These are phyloP conservation scores for Lepidurus arcticus DNA, from an alignment of 1,140 invertebrate genomes.

Conservation along the genomic window DNA sequence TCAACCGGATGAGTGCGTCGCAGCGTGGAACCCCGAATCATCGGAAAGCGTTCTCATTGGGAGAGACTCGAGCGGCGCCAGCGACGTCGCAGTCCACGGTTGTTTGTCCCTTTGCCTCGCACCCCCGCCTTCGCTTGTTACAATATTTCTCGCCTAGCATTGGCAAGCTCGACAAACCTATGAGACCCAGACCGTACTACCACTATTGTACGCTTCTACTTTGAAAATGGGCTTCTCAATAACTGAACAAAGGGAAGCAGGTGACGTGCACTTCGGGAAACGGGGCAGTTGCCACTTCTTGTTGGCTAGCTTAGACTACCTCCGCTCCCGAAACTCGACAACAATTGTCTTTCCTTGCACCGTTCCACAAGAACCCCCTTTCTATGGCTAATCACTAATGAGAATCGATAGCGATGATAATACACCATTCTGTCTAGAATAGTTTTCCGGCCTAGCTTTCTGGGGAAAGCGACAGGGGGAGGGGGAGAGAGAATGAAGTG, in stretches of 20 bases:
- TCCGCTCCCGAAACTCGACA: not conserved
- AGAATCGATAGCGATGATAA: conserved; percentile 15
- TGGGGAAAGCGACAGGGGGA: not conserved
- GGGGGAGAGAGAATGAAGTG: not conserved
- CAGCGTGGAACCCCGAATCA: not conserved
- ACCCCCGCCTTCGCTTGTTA: not conserved
- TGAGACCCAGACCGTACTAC: not conserved
- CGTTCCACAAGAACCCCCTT: not conserved
- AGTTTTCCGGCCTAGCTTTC: conserved; percentile 4
- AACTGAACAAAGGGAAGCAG: not conserved
- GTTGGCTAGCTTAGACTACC: not conserved
- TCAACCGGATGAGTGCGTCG: not conserved
- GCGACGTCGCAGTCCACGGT: not conserved
- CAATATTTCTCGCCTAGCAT: not conserved
- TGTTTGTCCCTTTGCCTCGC: not conserved
- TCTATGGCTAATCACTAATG: not conserved
- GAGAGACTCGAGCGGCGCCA: conserved; percentile 1
- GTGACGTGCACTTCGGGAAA: conserved; percentile 4
- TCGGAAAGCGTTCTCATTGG: conserved; percentile 2
- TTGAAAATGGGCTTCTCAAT: not conserved
- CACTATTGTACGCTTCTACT: not conserved
- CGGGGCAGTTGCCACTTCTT: not conserved
- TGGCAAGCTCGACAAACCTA: not conserved
- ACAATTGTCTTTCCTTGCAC: not conserved
- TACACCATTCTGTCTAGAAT: not conserved